A percentile compares a stretch with the other conserved stretches of the same genome.
These are phyloP conservation scores for Toxotes chatareus DNA, from an alignment of 2,113 vertebrate genomes.

Conservation along the genomic window DNA sequence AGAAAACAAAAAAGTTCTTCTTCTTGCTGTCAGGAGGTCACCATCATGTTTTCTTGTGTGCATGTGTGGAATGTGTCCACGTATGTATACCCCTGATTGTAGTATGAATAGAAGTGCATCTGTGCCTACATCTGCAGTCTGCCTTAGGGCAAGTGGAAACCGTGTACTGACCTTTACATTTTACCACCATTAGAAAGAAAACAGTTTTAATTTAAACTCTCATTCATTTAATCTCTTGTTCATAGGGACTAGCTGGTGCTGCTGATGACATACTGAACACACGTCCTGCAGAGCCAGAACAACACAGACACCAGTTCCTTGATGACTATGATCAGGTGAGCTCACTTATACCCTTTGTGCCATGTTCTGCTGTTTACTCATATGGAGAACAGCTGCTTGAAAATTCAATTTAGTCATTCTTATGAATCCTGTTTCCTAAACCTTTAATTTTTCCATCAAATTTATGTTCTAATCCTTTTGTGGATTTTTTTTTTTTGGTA, in stretches of 20 bases:
- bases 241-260: constrained; percentile 58
- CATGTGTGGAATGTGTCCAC: background rate
- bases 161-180: background rate
- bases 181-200: background rate
- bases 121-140: background rate
- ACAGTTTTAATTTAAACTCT: background rate
- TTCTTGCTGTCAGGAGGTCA: background rate
- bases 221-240: background rate
- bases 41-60: background rate
- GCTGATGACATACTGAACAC: constrained; percentile 51
- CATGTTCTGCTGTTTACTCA: background rate
- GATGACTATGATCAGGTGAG: constrained; percentile 76
- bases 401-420: constrained; percentile 2
- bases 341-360: background rate
- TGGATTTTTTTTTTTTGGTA: background rate
- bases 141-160: background rate
- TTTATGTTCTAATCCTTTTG: background rate
- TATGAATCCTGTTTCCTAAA: background rate
- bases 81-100: too few species aligned
- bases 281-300: constrained; percentile 72
- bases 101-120: background rate
- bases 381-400: background rate
- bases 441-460: background rate
- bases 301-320: constrained; percentile 69
- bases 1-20: background rate